Evolutionary conservation across 2,888 invertebrate species (phyloP).

Genomic region (Cryptosula pallasiana): DNA sequence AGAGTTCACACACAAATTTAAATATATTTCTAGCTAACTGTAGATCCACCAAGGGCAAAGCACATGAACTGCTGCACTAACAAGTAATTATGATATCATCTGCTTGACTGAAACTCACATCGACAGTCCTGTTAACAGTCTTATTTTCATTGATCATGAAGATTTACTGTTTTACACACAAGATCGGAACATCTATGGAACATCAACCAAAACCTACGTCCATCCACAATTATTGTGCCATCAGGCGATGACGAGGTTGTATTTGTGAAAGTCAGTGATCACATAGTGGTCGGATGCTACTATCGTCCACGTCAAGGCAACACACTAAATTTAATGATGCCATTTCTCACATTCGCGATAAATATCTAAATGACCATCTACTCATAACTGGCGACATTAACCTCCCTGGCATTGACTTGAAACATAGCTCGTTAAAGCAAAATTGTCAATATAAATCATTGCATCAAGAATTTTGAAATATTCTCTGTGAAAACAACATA

Average conservation of each 20-base stretch:
- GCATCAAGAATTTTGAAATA: too few species aligned
- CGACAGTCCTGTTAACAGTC: neutral
- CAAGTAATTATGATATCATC: neutral
- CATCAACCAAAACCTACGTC: neutral
- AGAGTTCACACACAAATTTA: too few species aligned
- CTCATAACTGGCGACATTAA: too few species aligned
- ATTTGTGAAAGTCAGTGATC: neutral
- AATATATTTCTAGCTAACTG: neutral
- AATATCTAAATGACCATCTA: too few species aligned
- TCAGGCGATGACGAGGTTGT: neutral
- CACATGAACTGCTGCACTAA: neutral
- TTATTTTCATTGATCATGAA: neutral
- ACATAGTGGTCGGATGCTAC: too few species aligned
- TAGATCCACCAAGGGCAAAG: neutral
- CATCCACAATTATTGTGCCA: neutral
- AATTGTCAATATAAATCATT: too few species aligned
- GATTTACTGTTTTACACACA: neutral
- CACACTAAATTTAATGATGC: too few species aligned
- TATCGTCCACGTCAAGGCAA: too few species aligned
- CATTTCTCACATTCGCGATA: too few species aligned
- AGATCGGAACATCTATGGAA: neutral
- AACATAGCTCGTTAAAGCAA: too few species aligned
- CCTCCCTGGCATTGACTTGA: too few species aligned
- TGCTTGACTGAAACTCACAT: conserved; percentile 4
- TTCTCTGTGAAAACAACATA: too few species aligned